Base-by-base conservation (phyloP, 2,797 vertebrate genomes). In the Avahi laniger region DNA sequence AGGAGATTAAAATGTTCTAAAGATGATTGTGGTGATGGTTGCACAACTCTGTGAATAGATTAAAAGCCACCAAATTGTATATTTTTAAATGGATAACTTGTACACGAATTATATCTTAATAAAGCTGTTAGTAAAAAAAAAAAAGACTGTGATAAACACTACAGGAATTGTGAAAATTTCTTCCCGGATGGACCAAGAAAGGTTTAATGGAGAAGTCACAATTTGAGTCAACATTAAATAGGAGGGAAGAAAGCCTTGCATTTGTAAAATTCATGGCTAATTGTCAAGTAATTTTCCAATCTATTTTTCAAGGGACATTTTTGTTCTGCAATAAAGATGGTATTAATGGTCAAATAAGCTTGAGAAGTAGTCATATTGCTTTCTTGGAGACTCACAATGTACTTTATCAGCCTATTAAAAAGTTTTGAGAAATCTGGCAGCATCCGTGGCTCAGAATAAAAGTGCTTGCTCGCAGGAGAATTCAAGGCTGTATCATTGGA, bases 201-300 rank as follows among this genome's bases (percentile, higher is more conserved):
- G 18, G 30, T 57, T 90, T 54, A 57, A 35, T 52, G 35, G 46
- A 57, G 76, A 90, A 90, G 50, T 57, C 63, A 80, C 14, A 22
- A 43, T 18, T 26, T 48, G 33, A 88, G 15, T 88, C 70, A 28
- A 63, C 24, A 61, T 76, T 48, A 41, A 69, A n/a, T 52, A 54
- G n/a, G 59, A 26, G 38, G 75, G 57, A 63, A 26, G 28, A 79
- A 33, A 54, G 24, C 0, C 8, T 89, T 69, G n/a, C n/a, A 38
- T 80, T 79, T 80, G 61, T 70, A 63, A n/a, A 79, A 69, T 90
- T 22, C 15, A 11, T 72, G 38, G 72, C 61, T 35, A 86, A 86
- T 61, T 72, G 65, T 54, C 90, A 94, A 38, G 78, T 52, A 91
- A 63, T 94, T 72, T 94, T 72, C 22, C 50, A 79, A 38, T 38